phyloP scores from a whole-genome alignment of 1,140 invertebrate genomes.

The Orussus abietinus region DNA sequence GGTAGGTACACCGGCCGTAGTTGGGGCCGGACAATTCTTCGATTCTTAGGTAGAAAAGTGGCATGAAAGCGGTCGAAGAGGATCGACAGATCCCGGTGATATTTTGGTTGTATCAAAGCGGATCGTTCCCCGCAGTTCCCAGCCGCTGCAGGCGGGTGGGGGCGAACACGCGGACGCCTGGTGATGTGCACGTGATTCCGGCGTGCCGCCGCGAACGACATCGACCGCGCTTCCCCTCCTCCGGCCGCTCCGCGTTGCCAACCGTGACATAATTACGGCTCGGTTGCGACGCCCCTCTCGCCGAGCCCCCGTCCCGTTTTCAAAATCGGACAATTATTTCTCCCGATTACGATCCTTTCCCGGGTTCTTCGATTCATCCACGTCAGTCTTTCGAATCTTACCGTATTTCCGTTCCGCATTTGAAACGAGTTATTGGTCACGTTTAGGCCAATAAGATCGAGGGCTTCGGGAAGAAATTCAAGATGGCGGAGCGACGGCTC shows the following conservation, averaged over 20 bases:
- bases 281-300: neutral
- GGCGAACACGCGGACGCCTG: slow-evolving; percentile 34
- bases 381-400: slow-evolving; percentile 4
- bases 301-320: neutral
- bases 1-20: too few species aligned
- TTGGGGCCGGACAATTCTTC: too few species aligned
- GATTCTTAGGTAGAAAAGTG: too few species aligned
- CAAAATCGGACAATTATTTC: neutral
- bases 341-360: neutral
- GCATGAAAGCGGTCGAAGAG: too few species aligned
- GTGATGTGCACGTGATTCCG: slow-evolving; percentile 42
- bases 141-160: too few species aligned
- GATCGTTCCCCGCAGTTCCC: too few species aligned
- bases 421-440: too few species aligned
- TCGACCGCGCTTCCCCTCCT: slow-evolving; percentile 26
- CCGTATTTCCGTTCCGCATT: neutral
- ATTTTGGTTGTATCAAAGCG: too few species aligned
- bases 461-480: too few species aligned
- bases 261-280: neutral
- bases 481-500: too few species aligned
- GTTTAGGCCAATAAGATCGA: too few species aligned
- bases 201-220: slow-evolving; percentile 31
- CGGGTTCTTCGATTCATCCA: slow-evolving; percentile 12
- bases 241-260: slow-evolving; percentile 5
- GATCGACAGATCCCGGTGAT: too few species aligned